Conservation (phyloP, 2,113 vertebrate species). For the Bubalus kerabau region DNA sequence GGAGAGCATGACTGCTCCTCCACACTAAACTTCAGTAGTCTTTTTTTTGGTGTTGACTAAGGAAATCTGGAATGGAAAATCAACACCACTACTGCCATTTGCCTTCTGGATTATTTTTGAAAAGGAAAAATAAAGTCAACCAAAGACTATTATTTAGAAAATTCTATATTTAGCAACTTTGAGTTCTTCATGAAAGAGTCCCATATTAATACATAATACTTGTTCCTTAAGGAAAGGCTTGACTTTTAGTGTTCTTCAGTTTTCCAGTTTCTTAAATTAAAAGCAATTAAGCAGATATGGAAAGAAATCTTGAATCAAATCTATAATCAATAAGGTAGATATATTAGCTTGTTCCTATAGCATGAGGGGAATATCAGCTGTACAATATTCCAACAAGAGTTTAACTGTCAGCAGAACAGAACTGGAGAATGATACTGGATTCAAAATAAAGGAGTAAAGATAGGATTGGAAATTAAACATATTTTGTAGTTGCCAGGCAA, state of each 20-base stretch:
- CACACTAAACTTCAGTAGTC: background rate
- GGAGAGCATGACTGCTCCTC: background rate
- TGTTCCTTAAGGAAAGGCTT: background rate
- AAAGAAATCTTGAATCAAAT: background rate
- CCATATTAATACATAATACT: background rate
- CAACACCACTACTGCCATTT: background rate
- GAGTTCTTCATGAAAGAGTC: background rate
- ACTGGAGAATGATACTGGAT: background rate
- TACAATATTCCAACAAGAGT: background rate
- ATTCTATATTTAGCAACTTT: background rate
- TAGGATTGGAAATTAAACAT: slow-evolving; percentile 35
- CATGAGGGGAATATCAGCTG: background rate
- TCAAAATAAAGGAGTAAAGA: slow-evolving; percentile 48
- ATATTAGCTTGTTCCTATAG: background rate
- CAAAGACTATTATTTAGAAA: background rate
- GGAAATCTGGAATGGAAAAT: background rate
- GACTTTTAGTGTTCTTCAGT: background rate
- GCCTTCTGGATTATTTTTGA: background rate
- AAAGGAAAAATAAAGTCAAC: background rate
- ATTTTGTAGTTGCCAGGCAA: slow-evolving; percentile 64
- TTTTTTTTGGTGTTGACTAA: background rate
- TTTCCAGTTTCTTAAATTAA: background rate
- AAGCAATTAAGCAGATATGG: background rate
- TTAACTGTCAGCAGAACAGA: background rate
- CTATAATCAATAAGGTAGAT: background rate